Percentiles rank a stretch among this genome's conserved stretches.
These are phyloP conservation scores for Caenorhabditis brenneri DNA, from an alignment of 1,140 invertebrate genomes.

Conservation along the genomic window DNA sequence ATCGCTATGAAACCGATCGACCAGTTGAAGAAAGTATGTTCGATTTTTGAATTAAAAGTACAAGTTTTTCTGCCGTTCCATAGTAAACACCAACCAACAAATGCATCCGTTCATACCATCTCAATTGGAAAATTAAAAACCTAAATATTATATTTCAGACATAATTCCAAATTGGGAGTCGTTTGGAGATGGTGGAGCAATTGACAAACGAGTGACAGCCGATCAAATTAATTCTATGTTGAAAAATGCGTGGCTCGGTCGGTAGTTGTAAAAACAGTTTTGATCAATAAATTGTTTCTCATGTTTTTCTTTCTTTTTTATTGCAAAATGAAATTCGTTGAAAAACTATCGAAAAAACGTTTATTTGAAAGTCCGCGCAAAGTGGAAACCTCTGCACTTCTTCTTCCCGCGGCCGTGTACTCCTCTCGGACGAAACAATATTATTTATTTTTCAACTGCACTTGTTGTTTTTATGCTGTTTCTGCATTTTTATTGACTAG, in stretches of 20 bases:
- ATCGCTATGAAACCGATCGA: background rate
- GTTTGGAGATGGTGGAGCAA: background rate
- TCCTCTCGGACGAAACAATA: background rate
- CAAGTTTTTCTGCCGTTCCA: too few relatives aligned
- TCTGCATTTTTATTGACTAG: too few relatives aligned
- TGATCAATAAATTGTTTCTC: too few relatives aligned
- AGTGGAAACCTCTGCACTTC: too few relatives aligned
- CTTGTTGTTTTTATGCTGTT: background rate
- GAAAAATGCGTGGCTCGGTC: slow-evolving; percentile 22
- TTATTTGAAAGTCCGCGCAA: too few relatives aligned
- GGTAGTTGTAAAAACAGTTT: too few relatives aligned
- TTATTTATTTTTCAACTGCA: background rate
- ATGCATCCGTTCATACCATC: too few relatives aligned
- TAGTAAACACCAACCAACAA: background rate
- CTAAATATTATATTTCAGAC: background rate
- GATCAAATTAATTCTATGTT: slow-evolving; percentile 32
- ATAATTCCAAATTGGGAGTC: background rate
- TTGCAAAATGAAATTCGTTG: too few relatives aligned
- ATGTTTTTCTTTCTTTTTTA: too few relatives aligned
- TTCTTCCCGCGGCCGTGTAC: background rate
- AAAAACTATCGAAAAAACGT: too few relatives aligned
- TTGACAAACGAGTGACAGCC: slow-evolving; percentile 18
- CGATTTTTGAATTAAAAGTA: background rate
- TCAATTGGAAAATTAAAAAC: background rate
- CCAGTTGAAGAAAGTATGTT: background rate